Percentiles rank a stretch among this genome's conserved stretches.
phyloP scores from a whole-genome alignment of 2,797 vertebrate genomes.

The Labeo calbasu region DNA sequence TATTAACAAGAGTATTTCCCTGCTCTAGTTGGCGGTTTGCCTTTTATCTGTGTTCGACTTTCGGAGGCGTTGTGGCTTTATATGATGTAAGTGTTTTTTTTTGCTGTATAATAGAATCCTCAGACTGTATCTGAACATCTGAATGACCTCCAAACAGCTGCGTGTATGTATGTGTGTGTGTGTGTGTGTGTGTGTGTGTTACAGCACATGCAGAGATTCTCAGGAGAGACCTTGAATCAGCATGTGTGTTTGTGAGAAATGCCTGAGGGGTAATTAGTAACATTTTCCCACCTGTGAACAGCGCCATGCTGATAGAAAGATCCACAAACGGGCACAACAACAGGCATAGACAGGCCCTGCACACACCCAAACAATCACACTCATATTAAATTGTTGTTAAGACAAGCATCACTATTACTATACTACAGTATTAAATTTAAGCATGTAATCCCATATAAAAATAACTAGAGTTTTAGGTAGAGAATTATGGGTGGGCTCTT shows the following conservation, averaged over 20 bases:
- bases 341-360: constrained; percentile 28
- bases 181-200: constrained; percentile 1
- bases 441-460: background rate
- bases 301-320: constrained; percentile 4
- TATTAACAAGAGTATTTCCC: constrained; percentile 47
- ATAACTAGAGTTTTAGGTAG: background rate
- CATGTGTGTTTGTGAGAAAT: constrained; percentile 31
- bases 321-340: constrained; percentile 1
- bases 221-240: constrained; percentile 42
- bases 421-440: background rate
- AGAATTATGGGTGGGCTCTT: background rate
- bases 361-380: constrained; percentile 14
- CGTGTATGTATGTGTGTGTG: background rate
- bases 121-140: background rate
- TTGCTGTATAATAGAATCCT: background rate
- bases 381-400: background rate
- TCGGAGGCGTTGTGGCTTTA: constrained; percentile 84
- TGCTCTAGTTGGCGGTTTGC: constrained; percentile 89
- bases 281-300: constrained; percentile 39
- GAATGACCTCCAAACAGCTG: background rate
- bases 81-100: constrained; percentile 85
- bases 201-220: background rate
- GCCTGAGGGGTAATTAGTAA: constrained; percentile 44
- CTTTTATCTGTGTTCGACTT: constrained; percentile 86
- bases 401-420: background rate